These are phyloP conservation scores for Gandaritis pyraliata DNA, from an alignment of 2,888 invertebrate genomes.

Conservation along the genomic window DNA sequence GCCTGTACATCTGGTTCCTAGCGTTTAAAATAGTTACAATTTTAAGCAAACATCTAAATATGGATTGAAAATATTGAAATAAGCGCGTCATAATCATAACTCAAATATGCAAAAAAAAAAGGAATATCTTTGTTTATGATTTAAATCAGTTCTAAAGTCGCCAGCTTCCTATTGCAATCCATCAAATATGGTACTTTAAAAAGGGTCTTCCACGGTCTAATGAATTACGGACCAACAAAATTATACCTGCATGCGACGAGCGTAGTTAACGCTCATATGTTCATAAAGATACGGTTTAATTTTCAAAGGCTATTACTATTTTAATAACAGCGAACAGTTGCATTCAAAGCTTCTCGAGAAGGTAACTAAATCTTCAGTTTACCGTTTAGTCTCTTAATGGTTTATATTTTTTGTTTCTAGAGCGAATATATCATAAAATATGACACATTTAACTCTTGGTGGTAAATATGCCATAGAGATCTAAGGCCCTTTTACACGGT, in stretches of 20 bases:
- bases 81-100: no score
- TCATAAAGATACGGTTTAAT: background rate
- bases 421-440: constrained; percentile 75
- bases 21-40: no score
- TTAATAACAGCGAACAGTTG: constrained; percentile 7
- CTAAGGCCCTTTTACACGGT: no score
- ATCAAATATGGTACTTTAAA: constrained; percentile 65
- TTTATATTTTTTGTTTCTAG: constrained; percentile 60
- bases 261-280: constrained; percentile 2
- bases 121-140: constrained; percentile 17
- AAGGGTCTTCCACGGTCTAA: constrained; percentile 45
- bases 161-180: constrained; percentile 63
- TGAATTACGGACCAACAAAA: constrained; percentile 46
- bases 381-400: constrained; percentile 78
- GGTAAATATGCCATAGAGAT: constrained; percentile 41
- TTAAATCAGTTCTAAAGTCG: constrained; percentile 43
- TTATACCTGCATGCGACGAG: constrained; percentile 1
- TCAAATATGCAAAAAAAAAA: background rate
- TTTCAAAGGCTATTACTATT: constrained; percentile 1
- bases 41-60: no score
- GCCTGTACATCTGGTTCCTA: no score
- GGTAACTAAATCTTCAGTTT: constrained; percentile 72
- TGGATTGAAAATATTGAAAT: no score
- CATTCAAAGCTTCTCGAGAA: constrained; percentile 54
- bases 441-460: constrained; percentile 67